Evolutionary conservation across 2,113 vertebrate genomes (phyloP), one percentile per base, ranked within the genome.

Genomic region (Crypturellus undulatus): DNA sequence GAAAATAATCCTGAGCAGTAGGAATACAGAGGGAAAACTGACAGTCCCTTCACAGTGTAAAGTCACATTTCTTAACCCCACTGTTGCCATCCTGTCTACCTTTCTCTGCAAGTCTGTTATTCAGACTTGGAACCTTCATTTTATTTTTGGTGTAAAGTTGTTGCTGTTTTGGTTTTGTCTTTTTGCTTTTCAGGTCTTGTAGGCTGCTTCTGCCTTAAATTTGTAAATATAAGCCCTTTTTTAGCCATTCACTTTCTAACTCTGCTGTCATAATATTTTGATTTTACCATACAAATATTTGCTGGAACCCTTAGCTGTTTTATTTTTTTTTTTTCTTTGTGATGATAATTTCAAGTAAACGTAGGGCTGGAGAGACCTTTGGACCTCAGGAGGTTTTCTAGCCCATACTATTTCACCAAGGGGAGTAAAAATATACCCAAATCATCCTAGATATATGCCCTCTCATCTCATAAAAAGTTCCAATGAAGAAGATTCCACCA

Each of bases 381-480:
- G 32, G 43, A 65, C 25, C 6, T 58, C 13, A 42, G n/a, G 43
- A 60, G 43, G 5, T 36, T 85, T 76, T 47, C 28, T 52, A 45
- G 26, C n/a, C 38, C 3, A 1, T 54, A 59, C 12, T 78, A 1
- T 54, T 72, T 72, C 10, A 3, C 16, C 16, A 54, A 21, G 18
- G 6, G 26, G 36, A 34, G 42, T 52, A 45, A 59, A 7, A 5
- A 2, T 13, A 12, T 84, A 20, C 18, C 7, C 75, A 17, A 79
- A 34, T n/a, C 28, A 30, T 71, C 18, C 45, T 49, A 62, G 30
- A 56, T 56, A 75, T 0, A 1, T 1, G 1, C 73, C 16, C 5
- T 75, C 21, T 75, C 12, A 51, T n/a, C 14, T 75, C 12, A 40
- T 75, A 34, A 75, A 21, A 56, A 84, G 38, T 75, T 89, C 40